Evolutionary conservation across 2,113 vertebrate genomes (phyloP), one percentile per base, ranked within the genome.

Genomic region (Cyprinodon variegatus): DNA sequence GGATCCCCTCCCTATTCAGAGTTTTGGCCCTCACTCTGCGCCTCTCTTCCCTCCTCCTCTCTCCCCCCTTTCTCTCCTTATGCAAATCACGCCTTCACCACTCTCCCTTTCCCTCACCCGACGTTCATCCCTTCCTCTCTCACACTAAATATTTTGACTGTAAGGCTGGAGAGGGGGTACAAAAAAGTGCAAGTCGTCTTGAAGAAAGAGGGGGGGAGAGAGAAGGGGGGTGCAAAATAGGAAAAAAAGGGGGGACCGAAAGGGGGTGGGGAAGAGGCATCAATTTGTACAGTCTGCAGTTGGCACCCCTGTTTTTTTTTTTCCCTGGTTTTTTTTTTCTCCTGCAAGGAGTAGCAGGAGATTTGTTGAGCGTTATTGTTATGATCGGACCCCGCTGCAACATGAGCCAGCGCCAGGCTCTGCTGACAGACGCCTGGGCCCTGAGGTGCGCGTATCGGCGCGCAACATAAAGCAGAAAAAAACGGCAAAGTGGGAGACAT

Each of bases 231-330:
- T 71, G 71, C 22, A 86, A 82, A 83, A 72, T 39, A 72, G 61
- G 8, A 69, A 82, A 62, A 43, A 77, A 83, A 82, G 83, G 73
- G 86, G 88, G 86, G 79, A 57, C 20, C 48, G 81, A 89, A 87
- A 85, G 85, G 90, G 89, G 92, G 89, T 86, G 90, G 90, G 91
- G 90, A 91, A 91, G 89, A 91, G 87, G 78, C 85, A 94, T 95
- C 94, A 94, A 94, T 95, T 93, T 94, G 92, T 94, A 92, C 92
- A 94, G 94, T 93, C 91, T 90, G 92, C 92, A 90, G 83, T 89
- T 93, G 85, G 93, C 90, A 92, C 92, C 93, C 93, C 89, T 81
- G 88, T 79, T 91, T 90, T 90, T 88, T 78, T 45, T 40, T 36
- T 61, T 9, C n/a, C 15, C 4, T 50, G 4, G 11, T 5, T 7